Evolutionary conservation across 2,888 invertebrate species (phyloP).

Genomic region (Empis livida): DNA sequence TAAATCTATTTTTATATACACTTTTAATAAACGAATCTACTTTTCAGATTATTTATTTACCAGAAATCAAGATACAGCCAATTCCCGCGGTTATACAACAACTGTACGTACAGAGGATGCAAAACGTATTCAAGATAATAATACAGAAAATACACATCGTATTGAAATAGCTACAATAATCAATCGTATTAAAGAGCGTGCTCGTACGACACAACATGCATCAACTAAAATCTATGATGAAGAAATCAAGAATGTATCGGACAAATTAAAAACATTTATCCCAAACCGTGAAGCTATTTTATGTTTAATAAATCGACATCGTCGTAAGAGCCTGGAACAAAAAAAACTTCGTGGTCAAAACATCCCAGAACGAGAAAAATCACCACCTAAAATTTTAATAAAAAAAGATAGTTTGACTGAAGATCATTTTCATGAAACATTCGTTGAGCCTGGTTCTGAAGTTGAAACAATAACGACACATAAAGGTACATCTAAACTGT

Average conservation of each 20-base stretch:
- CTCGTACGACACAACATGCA: background rate
- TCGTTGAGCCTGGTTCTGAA: constrained; percentile 1
- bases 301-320: background rate
- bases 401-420: background rate
- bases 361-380: too few species aligned
- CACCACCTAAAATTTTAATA: background rate
- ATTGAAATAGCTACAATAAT: background rate
- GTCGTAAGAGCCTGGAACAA: background rate
- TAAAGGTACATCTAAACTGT: background rate
- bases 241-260: background rate
- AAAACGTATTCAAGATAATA: background rate
- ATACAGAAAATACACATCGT: background rate
- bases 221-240: background rate
- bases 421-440: background rate
- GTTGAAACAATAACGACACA: background rate
- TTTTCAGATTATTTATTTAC: background rate
- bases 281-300: background rate
- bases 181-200: background rate
- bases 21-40: too few species aligned
- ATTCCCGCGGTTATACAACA: background rate
- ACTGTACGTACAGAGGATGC: background rate
- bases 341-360: too few species aligned
- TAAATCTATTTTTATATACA: too few species aligned
- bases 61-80: background rate
- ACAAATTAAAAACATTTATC: background rate